Evolutionary conservation across 1,140 invertebrate genomes (phyloP).

Genomic region (Papilio helenus): DNA sequence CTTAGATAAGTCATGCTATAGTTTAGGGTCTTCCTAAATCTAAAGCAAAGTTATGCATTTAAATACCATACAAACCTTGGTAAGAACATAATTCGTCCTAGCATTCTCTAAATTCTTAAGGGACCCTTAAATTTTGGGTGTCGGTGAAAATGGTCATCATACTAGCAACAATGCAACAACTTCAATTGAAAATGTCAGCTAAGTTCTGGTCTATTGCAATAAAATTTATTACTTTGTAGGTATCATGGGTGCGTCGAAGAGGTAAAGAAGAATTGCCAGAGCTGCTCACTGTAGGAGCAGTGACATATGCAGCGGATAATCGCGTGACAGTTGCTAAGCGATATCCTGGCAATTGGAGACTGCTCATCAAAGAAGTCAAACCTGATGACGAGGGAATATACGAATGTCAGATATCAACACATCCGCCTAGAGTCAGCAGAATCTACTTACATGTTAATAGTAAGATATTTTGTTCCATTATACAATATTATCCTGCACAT

Average conservation of each 20-base stretch:
- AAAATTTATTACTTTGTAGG: constrained; percentile 71
- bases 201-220: background rate
- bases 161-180: background rate
- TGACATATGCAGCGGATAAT: constrained; percentile 89
- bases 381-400: constrained; percentile 89
- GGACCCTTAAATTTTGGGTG: too few species aligned
- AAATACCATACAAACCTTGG: too few species aligned
- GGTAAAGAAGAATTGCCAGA: constrained; percentile 86
- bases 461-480: constrained; percentile 72
- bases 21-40: too few species aligned
- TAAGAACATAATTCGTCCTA: too few species aligned
- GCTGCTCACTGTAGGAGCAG: constrained; percentile 87
- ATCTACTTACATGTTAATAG: constrained; percentile 89
- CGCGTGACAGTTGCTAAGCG: constrained; percentile 89
- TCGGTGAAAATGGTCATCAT: too few species aligned
- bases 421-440: constrained; percentile 89
- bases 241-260: constrained; percentile 88
- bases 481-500: background rate
- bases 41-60: too few species aligned
- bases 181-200: background rate
- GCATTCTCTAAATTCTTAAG: too few species aligned
- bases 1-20: too few species aligned
- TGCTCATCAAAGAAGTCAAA: constrained; percentile 87
- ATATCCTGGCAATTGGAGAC: constrained; percentile 90
- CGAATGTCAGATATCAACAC: constrained; percentile 90